Evolutionary conservation across 2,888 invertebrate genomes (phyloP).

Genomic region (Drosophila koepferae): DNA sequence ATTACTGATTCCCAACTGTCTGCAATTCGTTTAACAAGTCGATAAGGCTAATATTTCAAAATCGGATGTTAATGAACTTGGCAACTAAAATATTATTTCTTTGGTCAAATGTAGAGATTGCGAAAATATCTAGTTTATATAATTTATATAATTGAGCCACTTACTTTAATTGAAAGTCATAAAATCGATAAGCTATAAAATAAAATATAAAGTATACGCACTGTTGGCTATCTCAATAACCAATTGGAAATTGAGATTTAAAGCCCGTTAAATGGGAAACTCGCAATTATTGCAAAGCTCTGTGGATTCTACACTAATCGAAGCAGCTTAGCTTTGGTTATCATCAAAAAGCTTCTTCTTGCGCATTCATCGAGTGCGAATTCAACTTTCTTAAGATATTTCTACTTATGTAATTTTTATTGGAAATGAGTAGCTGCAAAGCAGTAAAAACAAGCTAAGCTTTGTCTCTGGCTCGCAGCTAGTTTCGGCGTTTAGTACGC

Average conservation of each 20-base stretch:
- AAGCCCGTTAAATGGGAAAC: neutral
- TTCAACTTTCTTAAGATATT: no score
- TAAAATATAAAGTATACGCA: neutral
- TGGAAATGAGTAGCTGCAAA: neutral
- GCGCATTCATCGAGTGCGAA: no score
- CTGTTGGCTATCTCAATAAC: neutral
- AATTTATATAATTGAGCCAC: neutral
- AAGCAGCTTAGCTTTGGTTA: neutral
- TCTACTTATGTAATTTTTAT: neutral
- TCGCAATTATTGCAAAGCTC: neutral
- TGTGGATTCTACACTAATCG: neutral
- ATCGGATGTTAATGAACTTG: conserved; percentile 20
- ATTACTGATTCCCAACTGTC: conserved; percentile 20
- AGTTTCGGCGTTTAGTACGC: neutral
- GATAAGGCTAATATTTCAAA: conserved; percentile 6
- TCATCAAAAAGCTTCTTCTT: neutral
- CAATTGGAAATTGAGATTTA: neutral
- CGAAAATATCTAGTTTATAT: neutral
- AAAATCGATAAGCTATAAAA: neutral
- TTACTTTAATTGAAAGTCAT: neutral
- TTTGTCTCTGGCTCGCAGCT: neutral
- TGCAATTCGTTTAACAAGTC: conserved; percentile 9
- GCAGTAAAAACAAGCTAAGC: neutral
- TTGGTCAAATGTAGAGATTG: no score
- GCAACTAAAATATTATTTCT: neutral